Evolutionary conservation across 2,113 vertebrate species (phyloP).

Genomic region (Hemibagrus wyckioides): DNA sequence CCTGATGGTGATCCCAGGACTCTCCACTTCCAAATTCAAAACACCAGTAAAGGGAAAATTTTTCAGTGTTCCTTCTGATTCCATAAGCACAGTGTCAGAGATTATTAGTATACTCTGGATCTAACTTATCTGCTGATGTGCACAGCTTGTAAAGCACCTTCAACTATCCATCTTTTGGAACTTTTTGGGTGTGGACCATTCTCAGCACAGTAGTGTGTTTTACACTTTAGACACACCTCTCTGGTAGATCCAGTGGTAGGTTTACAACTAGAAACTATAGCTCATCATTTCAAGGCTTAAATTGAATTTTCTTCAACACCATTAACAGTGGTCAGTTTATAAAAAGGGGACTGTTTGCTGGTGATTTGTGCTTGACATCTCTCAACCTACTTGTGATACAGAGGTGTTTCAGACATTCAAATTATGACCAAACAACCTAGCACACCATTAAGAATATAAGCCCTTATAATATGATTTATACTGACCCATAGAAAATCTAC

Average conservation of each 20-base stretch:
- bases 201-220: too few relatives aligned
- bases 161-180: neutral
- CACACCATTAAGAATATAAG: neutral
- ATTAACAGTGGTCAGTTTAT: neutral
- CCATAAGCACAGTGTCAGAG: neutral
- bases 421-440: neutral
- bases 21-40: too few relatives aligned
- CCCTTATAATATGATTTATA: neutral
- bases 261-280: neutral
- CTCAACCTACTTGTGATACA: too few relatives aligned
- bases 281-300: neutral
- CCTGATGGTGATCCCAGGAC: too few relatives aligned
- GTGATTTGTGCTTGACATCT: neutral
- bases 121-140: neutral
- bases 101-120: neutral
- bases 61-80: neutral
- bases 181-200: too few relatives aligned
- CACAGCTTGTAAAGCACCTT: neutral
- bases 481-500: neutral
- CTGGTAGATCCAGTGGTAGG: neutral
- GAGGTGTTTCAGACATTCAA: neutral
- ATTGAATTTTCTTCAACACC: neutral
- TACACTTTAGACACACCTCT: too few relatives aligned
- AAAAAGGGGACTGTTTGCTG: neutral
- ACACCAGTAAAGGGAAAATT: neutral